These are phyloP conservation scores for Leptinotarsa undecemlineata DNA, from an alignment of 1,140 invertebrate species.

Conservation along the genomic window DNA sequence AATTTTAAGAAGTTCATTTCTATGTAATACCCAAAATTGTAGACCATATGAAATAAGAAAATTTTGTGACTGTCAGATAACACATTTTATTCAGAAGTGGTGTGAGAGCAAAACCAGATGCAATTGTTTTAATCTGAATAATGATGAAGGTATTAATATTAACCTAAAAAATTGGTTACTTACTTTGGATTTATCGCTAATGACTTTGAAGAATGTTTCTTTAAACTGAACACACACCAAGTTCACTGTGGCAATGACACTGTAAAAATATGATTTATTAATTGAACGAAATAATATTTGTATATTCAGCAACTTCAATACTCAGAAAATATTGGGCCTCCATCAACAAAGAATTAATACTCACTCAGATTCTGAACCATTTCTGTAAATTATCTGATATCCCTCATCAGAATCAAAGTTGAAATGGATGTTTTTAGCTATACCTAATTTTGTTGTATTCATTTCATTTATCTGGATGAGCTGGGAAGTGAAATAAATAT, in stretches of 20 bases:
- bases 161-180: too few species aligned
- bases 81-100: too few species aligned
- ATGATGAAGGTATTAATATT: too few species aligned
- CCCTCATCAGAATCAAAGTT: background rate
- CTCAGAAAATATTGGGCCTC: background rate
- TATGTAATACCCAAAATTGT: too few species aligned
- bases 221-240: background rate
- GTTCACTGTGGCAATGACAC: background rate
- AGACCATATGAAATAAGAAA: too few species aligned
- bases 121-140: too few species aligned
- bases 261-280: background rate
- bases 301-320: background rate
- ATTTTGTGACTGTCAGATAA: too few species aligned
- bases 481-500: background rate
- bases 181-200: too few species aligned
- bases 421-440: background rate
- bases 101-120: too few species aligned
- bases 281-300: background rate
- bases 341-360: background rate
- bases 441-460: background rate
- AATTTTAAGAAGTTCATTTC: too few species aligned
- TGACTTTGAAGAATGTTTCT: too few species aligned
- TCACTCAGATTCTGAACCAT: background rate
- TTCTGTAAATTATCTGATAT: background rate
- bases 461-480: background rate